Conservation (phyloP, 1,140 invertebrate species). For the Apolygus lucorum region DNA sequence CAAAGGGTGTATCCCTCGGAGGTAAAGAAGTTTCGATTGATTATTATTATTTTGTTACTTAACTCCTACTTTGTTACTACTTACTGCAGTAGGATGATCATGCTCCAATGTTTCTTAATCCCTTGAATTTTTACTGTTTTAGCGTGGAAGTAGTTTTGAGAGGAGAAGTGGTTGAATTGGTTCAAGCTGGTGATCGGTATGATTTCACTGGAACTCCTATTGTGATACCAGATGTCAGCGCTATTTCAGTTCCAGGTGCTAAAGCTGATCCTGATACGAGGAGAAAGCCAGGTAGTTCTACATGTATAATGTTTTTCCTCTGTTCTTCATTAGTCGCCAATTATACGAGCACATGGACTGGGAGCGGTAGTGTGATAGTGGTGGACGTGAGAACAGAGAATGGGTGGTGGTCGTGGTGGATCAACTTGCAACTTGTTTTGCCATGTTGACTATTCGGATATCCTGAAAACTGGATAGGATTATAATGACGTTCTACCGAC, state of each 20-base stretch:
- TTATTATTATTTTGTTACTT: conserved; percentile 6
- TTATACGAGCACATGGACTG: no score
- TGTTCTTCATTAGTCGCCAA: no score
- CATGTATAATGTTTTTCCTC: not conserved
- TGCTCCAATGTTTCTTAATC: not conserved
- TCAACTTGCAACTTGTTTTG: no score
- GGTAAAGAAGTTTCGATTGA: conserved; percentile 40
- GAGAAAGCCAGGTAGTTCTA: conserved; percentile 35
- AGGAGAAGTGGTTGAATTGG: conserved; percentile 91
- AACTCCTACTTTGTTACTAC: not conserved
- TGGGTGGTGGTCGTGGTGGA: no score
- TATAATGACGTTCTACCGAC: no score
- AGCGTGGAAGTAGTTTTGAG: conserved; percentile 94
- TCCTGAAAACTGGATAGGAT: no score
- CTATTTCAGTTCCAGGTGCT: conserved; percentile 70
- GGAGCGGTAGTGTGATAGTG: no score
- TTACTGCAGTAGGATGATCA: conserved; percentile 8
- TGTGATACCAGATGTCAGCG: conserved; percentile 92
- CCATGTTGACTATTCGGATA: no score
- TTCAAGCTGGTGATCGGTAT: conserved; percentile 85
- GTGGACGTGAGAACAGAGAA: no score
- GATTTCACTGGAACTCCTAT: conserved; percentile 97
- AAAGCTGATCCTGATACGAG: conserved; percentile 53
- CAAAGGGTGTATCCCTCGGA: conserved; percentile 88
- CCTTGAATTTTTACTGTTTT: conserved; percentile 15